Evolutionary conservation across 2,888 invertebrate genomes (phyloP), one percentile per base, ranked within the genome.

Genomic region (Venusia cambrica): DNA sequence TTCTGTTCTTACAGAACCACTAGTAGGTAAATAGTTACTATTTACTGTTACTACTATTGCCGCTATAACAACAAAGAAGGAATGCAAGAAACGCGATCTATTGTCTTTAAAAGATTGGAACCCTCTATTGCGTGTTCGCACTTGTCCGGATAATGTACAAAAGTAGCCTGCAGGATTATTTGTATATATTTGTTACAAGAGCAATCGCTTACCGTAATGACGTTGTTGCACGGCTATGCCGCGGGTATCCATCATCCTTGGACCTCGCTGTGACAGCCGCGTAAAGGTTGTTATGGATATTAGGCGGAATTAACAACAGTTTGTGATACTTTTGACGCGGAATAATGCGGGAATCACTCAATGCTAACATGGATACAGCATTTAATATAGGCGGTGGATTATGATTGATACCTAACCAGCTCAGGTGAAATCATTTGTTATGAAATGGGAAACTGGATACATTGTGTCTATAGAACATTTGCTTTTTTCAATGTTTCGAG

Each of bases 221-320:
- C 42, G 50, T 51, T 51, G 48, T 53, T 45, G 48, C 37, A 52
- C 60, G 61, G 62, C 57, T 67, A 70, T 73, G 69, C 62, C 67
- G 66, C 70, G 68, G 67, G 67, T 70, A 84, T 84, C 80, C 77
- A 85, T 85, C 83, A 85, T 77, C 64, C 73, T 76, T 70, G 73
- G 73, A 62, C 67, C 65, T 70, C 54, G 67, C 62, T 74, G 66
- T 73, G 78, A 78, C 79, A 76, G 70, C 71, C 62, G 63, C 58
- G 72, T 76, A 74, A 75, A 77, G 73, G 76, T 76, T 79, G 73
- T 65, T 65, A 69, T 60, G 72, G 72, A 79, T 80, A 81, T 83
- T 81, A 81, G 78, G 66, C 63, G 61, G 73, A 80, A 83, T 84
- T 78, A 83, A 83, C 79, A 78, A 69, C 80, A 75, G 74, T 78